Percentiles rank a stretch among this genome's conserved stretches.
Evolutionary conservation across 2,888 invertebrate species (phyloP).

Genomic region (Phrixothrix hirtus): DNA sequence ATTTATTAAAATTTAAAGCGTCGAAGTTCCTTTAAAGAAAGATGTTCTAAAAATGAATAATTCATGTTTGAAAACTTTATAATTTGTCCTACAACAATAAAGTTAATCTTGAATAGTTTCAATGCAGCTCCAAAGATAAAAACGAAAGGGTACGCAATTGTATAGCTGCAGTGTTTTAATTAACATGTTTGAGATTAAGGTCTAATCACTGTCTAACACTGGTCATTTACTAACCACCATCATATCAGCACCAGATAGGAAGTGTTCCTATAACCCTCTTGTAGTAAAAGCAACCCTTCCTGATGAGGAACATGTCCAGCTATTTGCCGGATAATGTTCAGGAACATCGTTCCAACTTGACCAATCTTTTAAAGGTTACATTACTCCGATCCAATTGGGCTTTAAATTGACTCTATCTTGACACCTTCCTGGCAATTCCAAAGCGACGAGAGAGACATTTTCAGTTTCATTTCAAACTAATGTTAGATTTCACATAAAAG

Average conservation of each 20-base stretch:
- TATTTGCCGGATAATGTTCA: slow-evolving; percentile 49
- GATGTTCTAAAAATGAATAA: too few species aligned
- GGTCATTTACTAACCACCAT: slow-evolving; percentile 35
- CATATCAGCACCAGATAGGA: slow-evolving; percentile 17
- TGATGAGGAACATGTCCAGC: slow-evolving; percentile 42
- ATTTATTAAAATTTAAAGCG: too few species aligned
- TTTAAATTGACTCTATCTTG: slow-evolving; percentile 58
- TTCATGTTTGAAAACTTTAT: too few species aligned
- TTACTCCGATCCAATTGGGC: slow-evolving; percentile 57
- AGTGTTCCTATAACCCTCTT: slow-evolving; percentile 14
- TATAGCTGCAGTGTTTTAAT: slow-evolving; percentile 31
- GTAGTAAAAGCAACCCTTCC: slow-evolving; percentile 31
- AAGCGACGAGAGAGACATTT: slow-evolving; percentile 36
- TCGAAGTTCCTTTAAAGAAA: too few species aligned
- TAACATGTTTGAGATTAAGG: slow-evolving; percentile 41
- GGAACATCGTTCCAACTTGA: slow-evolving; percentile 53
- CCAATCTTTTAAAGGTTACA: slow-evolving; percentile 56
- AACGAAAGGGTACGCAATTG: slow-evolving; percentile 7
- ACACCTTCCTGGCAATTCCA: slow-evolving; percentile 54
- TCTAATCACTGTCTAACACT: slow-evolving; percentile 37
- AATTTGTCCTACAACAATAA: too few species aligned
- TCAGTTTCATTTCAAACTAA: slow-evolving; percentile 37
- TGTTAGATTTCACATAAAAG: slow-evolving; percentile 17
- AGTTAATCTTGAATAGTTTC: too few species aligned
- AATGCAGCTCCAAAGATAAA: background rate